These are phyloP conservation scores for Cerceris ruficornis DNA, from an alignment of 2,888 invertebrate genomes.

Conservation along the genomic window DNA sequence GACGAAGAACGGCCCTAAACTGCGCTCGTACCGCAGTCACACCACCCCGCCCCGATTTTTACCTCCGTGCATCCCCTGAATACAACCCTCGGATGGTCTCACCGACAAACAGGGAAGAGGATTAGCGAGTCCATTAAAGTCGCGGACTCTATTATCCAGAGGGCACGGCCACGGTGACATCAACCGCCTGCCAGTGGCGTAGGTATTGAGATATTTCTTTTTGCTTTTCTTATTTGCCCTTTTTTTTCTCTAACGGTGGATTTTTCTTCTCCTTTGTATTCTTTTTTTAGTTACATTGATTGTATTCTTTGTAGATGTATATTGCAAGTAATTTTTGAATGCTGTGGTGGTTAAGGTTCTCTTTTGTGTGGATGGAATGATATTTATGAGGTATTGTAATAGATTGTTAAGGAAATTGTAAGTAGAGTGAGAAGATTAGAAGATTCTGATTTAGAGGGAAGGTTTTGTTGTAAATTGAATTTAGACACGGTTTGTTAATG, in stretches of 20 bases:
- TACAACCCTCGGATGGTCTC: slow-evolving; percentile 63
- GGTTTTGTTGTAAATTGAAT: no score
- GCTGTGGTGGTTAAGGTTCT: no score
- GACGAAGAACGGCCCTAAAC: slow-evolving; percentile 44
- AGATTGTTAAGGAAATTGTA: not conserved
- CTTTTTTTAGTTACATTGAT: not conserved
- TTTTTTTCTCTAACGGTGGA: not conserved
- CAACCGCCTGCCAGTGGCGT: slow-evolving; percentile 78
- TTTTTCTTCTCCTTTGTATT: not conserved
- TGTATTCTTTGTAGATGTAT: no score
- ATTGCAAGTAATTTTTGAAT: no score
- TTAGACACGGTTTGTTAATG: no score
- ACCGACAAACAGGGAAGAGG: slow-evolving; percentile 80
- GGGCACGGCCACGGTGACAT: slow-evolving; percentile 79
- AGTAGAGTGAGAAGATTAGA: not conserved
- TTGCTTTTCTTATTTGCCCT: not conserved
- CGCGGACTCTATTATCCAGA: slow-evolving; percentile 82
- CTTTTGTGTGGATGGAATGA: no score
- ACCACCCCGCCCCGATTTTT: slow-evolving; percentile 62
- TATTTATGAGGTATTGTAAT: no score
- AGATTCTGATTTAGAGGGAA: not conserved
- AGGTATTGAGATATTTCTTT: slow-evolving; percentile 37
- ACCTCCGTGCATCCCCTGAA: slow-evolving; percentile 58
- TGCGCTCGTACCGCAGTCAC: slow-evolving; percentile 71
- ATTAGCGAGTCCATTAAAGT: slow-evolving; percentile 82